Conservation (phyloP, 2,888 invertebrate species). For the Papilio gigon region DNA sequence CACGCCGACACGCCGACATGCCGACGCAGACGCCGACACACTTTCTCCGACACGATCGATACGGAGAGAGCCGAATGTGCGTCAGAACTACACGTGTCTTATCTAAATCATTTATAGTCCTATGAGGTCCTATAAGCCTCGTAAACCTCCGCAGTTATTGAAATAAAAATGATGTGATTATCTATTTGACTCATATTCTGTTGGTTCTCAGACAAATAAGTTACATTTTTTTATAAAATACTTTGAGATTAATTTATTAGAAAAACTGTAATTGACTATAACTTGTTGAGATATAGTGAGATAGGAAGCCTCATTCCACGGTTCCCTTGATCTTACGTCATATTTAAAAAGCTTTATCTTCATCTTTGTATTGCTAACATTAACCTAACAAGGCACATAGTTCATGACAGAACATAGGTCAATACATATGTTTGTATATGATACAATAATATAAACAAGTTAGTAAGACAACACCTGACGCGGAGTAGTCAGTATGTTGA, state of each 20-base stretch:
- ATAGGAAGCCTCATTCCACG: background rate
- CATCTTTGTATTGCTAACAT: no score
- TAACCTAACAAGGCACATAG: no score
- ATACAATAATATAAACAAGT: background rate
- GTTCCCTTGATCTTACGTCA: background rate
- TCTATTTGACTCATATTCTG: no score
- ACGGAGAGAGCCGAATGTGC: constrained; percentile 21
- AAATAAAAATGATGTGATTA: no score
- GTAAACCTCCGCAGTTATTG: background rate
- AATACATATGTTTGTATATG: background rate
- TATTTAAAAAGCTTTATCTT: background rate
- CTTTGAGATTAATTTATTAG: no score
- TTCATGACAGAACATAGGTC: background rate
- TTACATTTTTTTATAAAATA: no score
- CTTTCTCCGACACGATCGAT: constrained; percentile 33
- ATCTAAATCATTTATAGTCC: background rate
- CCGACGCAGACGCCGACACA: constrained; percentile 19
- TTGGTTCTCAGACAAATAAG: no score
- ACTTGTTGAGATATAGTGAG: no score
- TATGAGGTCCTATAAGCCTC: background rate
- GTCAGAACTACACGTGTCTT: background rate
- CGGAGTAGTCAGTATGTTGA: background rate
- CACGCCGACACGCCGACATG: constrained; percentile 4
- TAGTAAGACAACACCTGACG: background rate
- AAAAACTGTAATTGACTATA: no score